These are phyloP conservation scores for mouse (Mus musculus) DNA, from an alignment of 2,113 vertebrate species.

Conservation along the genomic window DNA sequence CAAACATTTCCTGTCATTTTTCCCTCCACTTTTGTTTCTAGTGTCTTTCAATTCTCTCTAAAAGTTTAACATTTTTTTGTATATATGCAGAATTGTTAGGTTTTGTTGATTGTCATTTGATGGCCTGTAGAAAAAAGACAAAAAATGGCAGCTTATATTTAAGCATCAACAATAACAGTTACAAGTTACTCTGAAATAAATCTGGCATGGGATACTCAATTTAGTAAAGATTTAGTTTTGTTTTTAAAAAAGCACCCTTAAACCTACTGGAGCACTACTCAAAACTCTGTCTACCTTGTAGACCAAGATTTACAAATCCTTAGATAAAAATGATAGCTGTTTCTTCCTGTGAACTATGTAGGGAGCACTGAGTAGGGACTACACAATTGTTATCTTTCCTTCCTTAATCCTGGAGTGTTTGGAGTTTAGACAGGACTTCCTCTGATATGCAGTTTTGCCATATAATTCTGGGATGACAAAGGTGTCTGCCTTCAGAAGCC, in stretches of 20 bases:
- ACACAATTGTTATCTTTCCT: background rate
- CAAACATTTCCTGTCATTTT: slow-evolving; percentile 49
- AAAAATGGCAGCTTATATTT: background rate
- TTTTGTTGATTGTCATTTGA: slow-evolving; percentile 28
- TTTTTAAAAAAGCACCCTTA: background rate
- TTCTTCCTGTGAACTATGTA: background rate
- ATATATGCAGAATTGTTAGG: slow-evolving; percentile 25
- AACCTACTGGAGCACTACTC: background rate
- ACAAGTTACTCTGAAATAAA: background rate
- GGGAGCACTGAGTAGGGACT: background rate
- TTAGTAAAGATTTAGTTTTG: slow-evolving; percentile 43
- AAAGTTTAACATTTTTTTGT: background rate
- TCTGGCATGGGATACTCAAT: background rate
- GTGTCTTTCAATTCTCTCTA: background rate
- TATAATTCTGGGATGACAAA: background rate
- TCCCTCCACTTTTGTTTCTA: slow-evolving; percentile 29
- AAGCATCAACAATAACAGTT: slow-evolving; percentile 16
- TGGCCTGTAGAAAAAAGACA: background rate
- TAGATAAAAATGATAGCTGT: slow-evolving; percentile 3
- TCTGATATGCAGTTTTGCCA: background rate
- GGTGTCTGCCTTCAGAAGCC: background rate
- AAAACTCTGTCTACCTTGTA: slow-evolving; percentile 11
- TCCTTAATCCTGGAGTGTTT: background rate
- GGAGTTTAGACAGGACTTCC: background rate
- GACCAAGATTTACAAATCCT: slow-evolving; percentile 31